phyloP scores from a whole-genome alignment of 2,113 vertebrate species.

The Lampris incognitus region DNA sequence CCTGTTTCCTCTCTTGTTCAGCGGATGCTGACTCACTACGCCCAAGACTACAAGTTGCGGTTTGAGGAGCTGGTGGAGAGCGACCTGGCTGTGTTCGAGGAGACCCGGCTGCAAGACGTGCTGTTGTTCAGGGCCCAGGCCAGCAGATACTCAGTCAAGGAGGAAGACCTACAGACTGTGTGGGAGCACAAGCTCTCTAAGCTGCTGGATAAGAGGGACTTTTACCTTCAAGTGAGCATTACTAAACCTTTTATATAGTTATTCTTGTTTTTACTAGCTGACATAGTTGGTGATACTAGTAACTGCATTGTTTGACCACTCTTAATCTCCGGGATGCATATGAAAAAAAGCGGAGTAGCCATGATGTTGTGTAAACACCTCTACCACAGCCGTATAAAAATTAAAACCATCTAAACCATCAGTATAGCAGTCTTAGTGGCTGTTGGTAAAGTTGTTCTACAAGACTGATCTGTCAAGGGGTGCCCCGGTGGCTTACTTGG shows the following conservation, averaged over 20 bases:
- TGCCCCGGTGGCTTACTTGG: too few relatives aligned
- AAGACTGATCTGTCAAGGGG: too few relatives aligned
- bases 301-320: too few relatives aligned
- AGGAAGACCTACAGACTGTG: constrained; percentile 40
- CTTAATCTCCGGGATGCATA: too few relatives aligned
- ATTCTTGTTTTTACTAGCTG: not conserved
- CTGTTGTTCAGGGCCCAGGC: constrained; percentile 53
- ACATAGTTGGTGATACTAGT: not conserved
- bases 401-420: too few relatives aligned
- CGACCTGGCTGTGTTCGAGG: constrained; percentile 70
- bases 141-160: constrained; percentile 1
- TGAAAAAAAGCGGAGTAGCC: too few relatives aligned
- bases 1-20: constrained; percentile 20
- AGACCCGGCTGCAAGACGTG: constrained; percentile 71
- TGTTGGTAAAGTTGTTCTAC: too few relatives aligned
- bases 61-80: constrained; percentile 61
- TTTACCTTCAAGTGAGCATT: constrained; percentile 68
- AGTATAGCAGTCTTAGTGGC: too few relatives aligned
- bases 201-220: constrained; percentile 67
- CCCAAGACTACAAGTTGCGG: constrained; percentile 25
- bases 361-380: too few relatives aligned
- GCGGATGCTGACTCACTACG: constrained; percentile 36
- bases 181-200: constrained; percentile 61
- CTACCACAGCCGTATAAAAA: too few relatives aligned
- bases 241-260: not conserved